Percentiles rank a stretch among this genome's conserved stretches.
phyloP scores from a whole-genome alignment of 2,113 vertebrate genomes.

The Boulengeromyrus knoepffleri region DNA sequence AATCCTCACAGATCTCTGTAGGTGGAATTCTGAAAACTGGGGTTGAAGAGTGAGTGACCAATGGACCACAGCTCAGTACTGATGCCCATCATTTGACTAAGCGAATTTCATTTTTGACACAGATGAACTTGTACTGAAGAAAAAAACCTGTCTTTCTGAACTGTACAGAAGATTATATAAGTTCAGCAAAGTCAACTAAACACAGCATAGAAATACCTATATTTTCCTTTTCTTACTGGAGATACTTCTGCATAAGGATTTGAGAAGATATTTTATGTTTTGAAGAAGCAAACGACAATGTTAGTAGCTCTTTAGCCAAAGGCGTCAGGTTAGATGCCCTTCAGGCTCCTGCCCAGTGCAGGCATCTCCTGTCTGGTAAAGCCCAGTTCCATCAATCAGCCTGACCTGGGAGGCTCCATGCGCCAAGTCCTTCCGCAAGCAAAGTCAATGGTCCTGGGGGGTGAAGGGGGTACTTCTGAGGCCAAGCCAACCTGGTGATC shows the following conservation, averaged over 20 bases:
- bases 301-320: background rate
- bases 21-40: background rate
- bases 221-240: background rate
- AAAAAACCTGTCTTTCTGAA: background rate
- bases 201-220: background rate
- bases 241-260: background rate
- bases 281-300: background rate
- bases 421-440: background rate
- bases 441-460: background rate
- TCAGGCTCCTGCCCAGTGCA: background rate
- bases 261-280: background rate
- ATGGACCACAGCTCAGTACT: background rate
- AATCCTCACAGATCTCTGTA: background rate
- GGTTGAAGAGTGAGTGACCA: background rate
- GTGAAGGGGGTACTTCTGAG: background rate
- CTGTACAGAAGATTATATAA: background rate
- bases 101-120: background rate
- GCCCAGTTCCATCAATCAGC: background rate
- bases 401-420: background rate
- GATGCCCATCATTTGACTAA: background rate
- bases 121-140: background rate
- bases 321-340: background rate
- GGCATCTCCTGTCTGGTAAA: background rate
- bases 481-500: constrained; percentile 23
- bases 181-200: background rate